Base-by-base conservation (phyloP, 2,797 vertebrate genomes). In the Neomorphus geoffroyi region DNA sequence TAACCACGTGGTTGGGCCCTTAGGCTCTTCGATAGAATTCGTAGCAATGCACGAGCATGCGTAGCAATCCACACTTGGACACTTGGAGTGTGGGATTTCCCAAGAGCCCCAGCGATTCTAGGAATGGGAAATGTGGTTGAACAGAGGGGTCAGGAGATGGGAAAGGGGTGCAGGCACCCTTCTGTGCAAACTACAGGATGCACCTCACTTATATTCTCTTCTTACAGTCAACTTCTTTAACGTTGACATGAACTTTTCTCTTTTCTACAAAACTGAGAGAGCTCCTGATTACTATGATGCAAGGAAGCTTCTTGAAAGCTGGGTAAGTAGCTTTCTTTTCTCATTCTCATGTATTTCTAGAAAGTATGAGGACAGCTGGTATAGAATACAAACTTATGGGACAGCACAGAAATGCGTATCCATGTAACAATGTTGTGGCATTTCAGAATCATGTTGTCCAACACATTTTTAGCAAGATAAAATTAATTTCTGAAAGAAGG, bases 161-260 rank as follows among this genome's bases (percentile, higher is more conserved):
- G 39, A 53, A 53, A 72, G 35, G 33, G 41, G 17, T 18, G 22
- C 37, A 66, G 57, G 15, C 13, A 57, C 32, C 57, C 18, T 74
- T 30, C 71, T 78, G 18, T 58, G 61, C 28, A 46, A 81, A 41
- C 57, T 66, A 11, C 16, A 28, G 48, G 43, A 19, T 30, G 50
- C 7, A 33, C 81, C 48, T 90, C 46, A 65, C 35, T 62, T 61
- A 35, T 6, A 4, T 92, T 95, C 60, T 96, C 93, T 92, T 60
- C 73, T 95, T 95, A 46, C 95, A 97, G 97, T 93, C 71, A 96
- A 92, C 69, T 98, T 98, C 95, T 98, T 97, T 65, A 96, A 80
- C 11, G 35, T 91, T n/a, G 71, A 90, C 24, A 88, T 95, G 88
- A 96, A 51, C 43, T 96, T 98, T 64, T 96, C 81, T 51, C 53